phyloP scores from a whole-genome alignment of 2,888 invertebrate genomes.

The Parapristionchus giblindavisi region DNA sequence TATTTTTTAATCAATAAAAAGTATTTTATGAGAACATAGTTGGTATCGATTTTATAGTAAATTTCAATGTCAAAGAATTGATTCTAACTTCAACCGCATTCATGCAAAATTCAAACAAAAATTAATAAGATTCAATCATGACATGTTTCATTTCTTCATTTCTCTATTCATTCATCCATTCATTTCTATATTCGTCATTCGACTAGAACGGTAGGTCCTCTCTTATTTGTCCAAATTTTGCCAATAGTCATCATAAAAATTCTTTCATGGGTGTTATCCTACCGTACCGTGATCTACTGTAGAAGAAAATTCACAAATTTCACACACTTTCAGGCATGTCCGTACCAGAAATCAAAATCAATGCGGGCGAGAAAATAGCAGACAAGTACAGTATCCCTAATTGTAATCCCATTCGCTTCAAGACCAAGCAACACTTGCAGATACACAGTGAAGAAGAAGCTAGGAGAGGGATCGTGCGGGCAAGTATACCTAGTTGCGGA shows the following conservation, averaged over 20 bases:
- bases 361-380: slow-evolving; percentile 3
- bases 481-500: slow-evolving; percentile 22
- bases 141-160: background rate
- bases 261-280: background rate
- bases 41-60: too few species aligned
- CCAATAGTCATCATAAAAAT: background rate
- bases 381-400: slow-evolving; percentile 1
- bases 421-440: background rate
- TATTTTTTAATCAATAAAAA: too few species aligned
- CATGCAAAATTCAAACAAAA: too few species aligned
- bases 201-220: background rate
- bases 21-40: too few species aligned
- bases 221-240: background rate
- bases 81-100: too few species aligned
- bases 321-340: background rate
- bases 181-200: background rate
- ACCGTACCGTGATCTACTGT: background rate
- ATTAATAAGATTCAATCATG: too few species aligned
- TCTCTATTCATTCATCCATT: slow-evolving; percentile 2
- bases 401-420: background rate
- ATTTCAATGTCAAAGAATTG: too few species aligned
- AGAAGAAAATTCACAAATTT: too few species aligned
- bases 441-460: slow-evolving; percentile 36
- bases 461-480: slow-evolving; percentile 38
- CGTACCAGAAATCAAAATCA: slow-evolving; percentile 21